phyloP scores from a whole-genome alignment of 2,113 vertebrate species.

The Uropsilus gracilis region DNA sequence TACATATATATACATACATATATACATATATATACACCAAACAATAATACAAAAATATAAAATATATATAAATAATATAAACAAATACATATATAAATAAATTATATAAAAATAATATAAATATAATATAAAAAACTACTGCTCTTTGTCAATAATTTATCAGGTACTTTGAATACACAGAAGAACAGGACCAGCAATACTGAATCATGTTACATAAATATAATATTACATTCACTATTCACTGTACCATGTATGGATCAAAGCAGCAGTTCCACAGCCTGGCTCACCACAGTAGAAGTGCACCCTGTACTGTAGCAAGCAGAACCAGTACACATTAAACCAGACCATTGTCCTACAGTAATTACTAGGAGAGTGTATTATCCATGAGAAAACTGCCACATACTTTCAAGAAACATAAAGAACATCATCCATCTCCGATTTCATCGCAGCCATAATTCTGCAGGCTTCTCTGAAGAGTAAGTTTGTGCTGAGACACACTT shows the following conservation, averaged over 20 bases:
- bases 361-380: conserved; percentile 77
- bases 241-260: conserved; percentile 8
- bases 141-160: conserved; percentile 53
- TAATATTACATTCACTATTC: conserved; percentile 15
- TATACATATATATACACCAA: no score
- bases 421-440: conserved; percentile 68
- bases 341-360: conserved; percentile 77
- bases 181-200: conserved; percentile 43
- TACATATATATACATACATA: background rate
- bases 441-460: conserved; percentile 52
- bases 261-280: conserved; percentile 66
- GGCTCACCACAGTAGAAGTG: conserved; percentile 52
- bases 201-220: conserved; percentile 60
- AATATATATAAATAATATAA: no score
- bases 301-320: conserved; percentile 66
- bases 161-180: conserved; percentile 33
- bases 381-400: conserved; percentile 76
- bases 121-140: conserved; percentile 45
- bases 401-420: conserved; percentile 61
- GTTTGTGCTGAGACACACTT: background rate
- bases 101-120: no score
- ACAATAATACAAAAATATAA: conserved; percentile 29
- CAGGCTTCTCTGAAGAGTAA: conserved; percentile 53
- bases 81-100: no score
- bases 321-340: conserved; percentile 77